These are phyloP conservation scores for Neoitamus cyanurus DNA, from an alignment of 2,888 invertebrate genomes.

Conservation along the genomic window DNA sequence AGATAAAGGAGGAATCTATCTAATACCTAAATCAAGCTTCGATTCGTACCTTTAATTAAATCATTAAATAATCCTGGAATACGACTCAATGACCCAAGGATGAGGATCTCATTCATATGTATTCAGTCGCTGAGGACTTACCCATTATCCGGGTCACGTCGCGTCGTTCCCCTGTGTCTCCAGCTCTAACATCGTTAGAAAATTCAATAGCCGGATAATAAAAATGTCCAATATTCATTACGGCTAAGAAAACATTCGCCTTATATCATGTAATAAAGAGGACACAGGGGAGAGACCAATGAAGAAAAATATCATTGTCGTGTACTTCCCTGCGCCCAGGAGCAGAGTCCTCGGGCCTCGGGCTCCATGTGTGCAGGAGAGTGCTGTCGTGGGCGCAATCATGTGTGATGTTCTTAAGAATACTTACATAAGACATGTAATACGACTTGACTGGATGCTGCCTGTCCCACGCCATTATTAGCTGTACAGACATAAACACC, in stretches of 20 bases:
- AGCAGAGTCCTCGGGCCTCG: neutral
- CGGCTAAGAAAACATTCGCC: neutral
- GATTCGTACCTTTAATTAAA: neutral
- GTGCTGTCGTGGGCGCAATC: neutral
- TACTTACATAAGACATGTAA: constrained; percentile 75
- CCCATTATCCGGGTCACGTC: neutral
- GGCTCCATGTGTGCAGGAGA: neutral
- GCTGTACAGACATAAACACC: constrained; percentile 74
- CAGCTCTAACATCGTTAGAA: constrained; percentile 10
- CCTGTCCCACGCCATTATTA: constrained; percentile 73
- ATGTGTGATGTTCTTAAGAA: constrained; percentile 31
- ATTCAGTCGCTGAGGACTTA: neutral
- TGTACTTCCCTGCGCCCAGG: neutral
- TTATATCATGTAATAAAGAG: constrained; percentile 22
- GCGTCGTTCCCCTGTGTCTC: neutral
- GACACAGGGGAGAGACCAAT: neutral
- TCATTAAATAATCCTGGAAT: neutral
- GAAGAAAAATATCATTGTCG: constrained; percentile 27
- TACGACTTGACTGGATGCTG: constrained; percentile 72
- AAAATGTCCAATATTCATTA: constrained; percentile 37
- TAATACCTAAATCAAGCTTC: neutral
- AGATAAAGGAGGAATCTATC: neutral
- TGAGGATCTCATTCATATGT: neutral
- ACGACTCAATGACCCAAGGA: neutral
- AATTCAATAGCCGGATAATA: constrained; percentile 32